A percentile compares a stretch with the other conserved stretches of the same genome.
phyloP scores from a whole-genome alignment of 2,113 vertebrate genomes.

The Anolis sagrei region DNA sequence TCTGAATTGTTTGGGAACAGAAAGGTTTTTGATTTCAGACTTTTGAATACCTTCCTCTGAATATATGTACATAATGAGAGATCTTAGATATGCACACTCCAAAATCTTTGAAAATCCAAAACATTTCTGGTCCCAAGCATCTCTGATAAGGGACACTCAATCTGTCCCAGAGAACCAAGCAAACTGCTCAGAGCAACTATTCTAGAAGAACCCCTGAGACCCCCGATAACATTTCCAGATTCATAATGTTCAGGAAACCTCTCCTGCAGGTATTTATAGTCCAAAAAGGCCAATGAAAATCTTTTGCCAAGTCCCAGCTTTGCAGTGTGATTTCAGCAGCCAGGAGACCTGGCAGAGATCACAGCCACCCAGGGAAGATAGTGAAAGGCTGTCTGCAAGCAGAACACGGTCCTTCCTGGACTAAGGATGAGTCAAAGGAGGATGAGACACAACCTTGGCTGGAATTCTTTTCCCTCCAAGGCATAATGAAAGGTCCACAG shows the following conservation, averaged over 20 bases:
- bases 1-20: too few relatives aligned
- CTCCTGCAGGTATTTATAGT: slow-evolving; percentile 5
- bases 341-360: not conserved
- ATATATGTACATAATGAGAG: too few relatives aligned
- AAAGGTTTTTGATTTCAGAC: too few relatives aligned
- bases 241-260: not conserved
- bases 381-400: not conserved
- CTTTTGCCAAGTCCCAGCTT: slow-evolving; percentile 4
- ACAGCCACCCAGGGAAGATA: not conserved
- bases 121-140: too few relatives aligned
- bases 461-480: slow-evolving; percentile 7
- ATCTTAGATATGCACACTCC: too few relatives aligned
- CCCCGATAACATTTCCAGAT: not conserved
- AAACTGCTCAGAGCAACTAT: not conserved
- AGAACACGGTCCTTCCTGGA: not conserved
- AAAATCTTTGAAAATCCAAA: too few relatives aligned
- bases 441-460: not conserved
- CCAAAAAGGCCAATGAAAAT: not conserved
- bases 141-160: too few relatives aligned
- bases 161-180: not conserved
- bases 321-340: not conserved
- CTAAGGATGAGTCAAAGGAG: not conserved
- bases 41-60: too few relatives aligned
- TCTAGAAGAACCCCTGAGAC: not conserved
- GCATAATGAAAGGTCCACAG: not conserved